phyloP scores from a whole-genome alignment of 2,888 invertebrate genomes.

The Hartigia nigra region DNA sequence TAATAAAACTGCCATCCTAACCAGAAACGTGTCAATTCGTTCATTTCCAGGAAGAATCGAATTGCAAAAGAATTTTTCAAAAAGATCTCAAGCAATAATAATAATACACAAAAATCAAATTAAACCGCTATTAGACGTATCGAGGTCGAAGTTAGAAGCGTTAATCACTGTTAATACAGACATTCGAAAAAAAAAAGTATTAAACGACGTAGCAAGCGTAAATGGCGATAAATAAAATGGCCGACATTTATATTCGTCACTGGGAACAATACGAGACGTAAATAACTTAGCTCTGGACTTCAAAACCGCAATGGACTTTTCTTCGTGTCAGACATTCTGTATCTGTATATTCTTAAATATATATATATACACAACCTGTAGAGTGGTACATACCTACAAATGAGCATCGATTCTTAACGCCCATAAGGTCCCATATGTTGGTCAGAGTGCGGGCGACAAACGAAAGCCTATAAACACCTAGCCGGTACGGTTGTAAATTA shows the following conservation, averaged over 20 bases:
- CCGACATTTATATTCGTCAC: slow-evolving; percentile 62
- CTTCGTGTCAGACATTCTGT: not conserved
- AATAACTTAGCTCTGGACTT: slow-evolving; percentile 49
- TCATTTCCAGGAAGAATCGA: not conserved
- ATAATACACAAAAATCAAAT: not conserved
- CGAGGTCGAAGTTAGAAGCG: not conserved
- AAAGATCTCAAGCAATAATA: not conserved
- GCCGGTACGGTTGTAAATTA: slow-evolving; percentile 41
- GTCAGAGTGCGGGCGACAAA: slow-evolving; percentile 6
- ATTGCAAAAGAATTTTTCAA: not conserved
- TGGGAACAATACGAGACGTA: slow-evolving; percentile 59
- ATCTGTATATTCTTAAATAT: not conserved
- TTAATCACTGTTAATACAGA: not conserved
- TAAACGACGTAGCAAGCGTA: not conserved
- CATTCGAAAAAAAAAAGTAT: not conserved
- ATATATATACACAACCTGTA: not conserved
- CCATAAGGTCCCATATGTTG: not conserved
- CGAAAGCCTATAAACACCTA: slow-evolving; percentile 36
- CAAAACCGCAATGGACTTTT: slow-evolving; percentile 10
- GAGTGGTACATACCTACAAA: not conserved
- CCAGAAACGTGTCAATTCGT: not conserved
- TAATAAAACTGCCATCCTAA: not conserved
- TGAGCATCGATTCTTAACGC: slow-evolving; percentile 2
- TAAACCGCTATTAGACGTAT: not conserved
- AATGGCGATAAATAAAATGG: slow-evolving; percentile 50